Evolutionary conservation across 1,140 invertebrate species (phyloP), one percentile per base, ranked within the genome.

Genomic region (Eulimnadia texana): DNA sequence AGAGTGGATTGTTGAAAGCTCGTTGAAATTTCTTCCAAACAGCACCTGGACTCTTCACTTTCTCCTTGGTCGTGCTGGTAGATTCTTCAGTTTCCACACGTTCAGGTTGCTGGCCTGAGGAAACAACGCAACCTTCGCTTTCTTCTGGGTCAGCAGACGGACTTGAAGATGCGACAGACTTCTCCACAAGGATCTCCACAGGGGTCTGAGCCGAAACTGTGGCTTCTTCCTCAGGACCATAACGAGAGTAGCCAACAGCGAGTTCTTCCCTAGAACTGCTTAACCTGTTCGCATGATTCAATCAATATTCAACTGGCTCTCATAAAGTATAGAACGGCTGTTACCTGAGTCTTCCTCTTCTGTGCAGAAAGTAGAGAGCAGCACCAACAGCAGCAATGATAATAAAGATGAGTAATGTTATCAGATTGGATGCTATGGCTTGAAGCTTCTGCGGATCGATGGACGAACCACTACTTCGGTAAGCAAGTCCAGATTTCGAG

Each of bases 11-110:
- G 3, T 27, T 33, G n/a, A 57, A 57, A 3, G 55, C 55, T 20
- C 55, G 55, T 25, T 27, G 27, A 33, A 57, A 57, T 57, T 33
- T 57, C 19, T 57, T 57, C 55, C 55, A 57, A 3, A 33, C 55
- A 20, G 55, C 55, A 29, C 27, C 27, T 23, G 50, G n/a, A 9
- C 33, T 16, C 24, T 23, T 25, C 19, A 25, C 28, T 33, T 57
- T 57, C 20, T 22, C 24, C 25, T 19, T 27, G 20, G 10, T 57
- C 33, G 6, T 42, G 33, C n/a, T n/a, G n/a, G n/a, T n/a, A n/a
- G n/a, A n/a, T n/a, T n/a, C n/a, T n/a, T n/a, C n/a, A n/a, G n/a
- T n/a, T n/a, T n/a, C n/a, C n/a, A n/a, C n/a, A n/a, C n/a, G n/a
- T n/a, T n/a, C n/a, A n/a, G n/a, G n/a, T n/a, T n/a, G n/a, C n/a